phyloP scores from a whole-genome alignment of 1,140 invertebrate genomes.

The Halictus rubicundus region DNA sequence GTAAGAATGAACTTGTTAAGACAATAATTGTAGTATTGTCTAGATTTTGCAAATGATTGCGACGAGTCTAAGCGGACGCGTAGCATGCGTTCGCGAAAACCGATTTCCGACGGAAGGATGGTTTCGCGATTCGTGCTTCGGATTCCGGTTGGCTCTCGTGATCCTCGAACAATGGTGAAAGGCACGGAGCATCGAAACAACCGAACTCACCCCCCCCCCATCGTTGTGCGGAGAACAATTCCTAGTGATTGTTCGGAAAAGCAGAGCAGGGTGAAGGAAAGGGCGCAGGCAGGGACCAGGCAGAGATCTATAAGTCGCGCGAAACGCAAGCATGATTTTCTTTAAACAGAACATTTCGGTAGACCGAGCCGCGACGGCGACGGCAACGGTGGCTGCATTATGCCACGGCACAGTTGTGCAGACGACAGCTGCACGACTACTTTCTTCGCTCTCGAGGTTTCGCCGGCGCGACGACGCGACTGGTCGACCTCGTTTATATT shows the following conservation, averaged over 20 bases:
- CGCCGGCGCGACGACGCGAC: background rate
- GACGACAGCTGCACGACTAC: conserved; percentile 27
- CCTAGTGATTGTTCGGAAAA: no score
- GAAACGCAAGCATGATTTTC: conserved; percentile 3
- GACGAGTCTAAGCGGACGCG: no score
- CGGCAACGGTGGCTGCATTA: background rate
- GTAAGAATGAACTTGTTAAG: no score
- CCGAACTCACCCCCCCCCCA: background rate
- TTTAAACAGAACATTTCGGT: conserved; percentile 29
- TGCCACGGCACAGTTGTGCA: conserved; percentile 28
- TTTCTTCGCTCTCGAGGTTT: conserved; percentile 23
- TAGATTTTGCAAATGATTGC: no score
- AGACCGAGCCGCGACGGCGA: conserved; percentile 13
- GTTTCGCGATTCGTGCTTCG: background rate
- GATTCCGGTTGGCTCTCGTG: background rate
- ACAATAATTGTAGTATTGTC: no score
- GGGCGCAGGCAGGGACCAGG: no score
- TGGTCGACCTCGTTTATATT: conserved; percentile 35
- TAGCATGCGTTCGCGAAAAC: no score
- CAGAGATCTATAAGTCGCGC: background rate
- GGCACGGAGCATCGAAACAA: background rate
- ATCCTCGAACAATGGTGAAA: background rate
- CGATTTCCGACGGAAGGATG: background rate
- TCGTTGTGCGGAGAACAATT: background rate
- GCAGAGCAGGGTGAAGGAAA: background rate